Conservation (phyloP, 2,113 vertebrate genomes). For the Columba livia region DNA sequence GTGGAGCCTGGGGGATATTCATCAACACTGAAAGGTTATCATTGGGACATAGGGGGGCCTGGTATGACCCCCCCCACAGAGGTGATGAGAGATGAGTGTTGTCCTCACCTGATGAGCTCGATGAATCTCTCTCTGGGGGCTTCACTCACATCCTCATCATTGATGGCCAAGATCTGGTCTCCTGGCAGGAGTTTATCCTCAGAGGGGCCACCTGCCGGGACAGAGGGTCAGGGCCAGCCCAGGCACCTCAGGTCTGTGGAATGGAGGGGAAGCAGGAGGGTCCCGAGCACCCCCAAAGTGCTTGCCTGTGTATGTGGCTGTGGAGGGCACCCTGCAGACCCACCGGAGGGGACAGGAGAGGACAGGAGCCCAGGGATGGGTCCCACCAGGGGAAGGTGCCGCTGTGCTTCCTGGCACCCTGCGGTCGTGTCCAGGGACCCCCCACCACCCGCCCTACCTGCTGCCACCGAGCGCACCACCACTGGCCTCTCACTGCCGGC, state of each 20-base stretch:
- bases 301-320: neutral
- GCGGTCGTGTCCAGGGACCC: rapidly evolving
- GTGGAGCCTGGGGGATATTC: neutral
- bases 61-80: neutral
- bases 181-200: slow-evolving; percentile 94
- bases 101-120: slow-evolving; percentile 92
- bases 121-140: slow-evolving; percentile 94
- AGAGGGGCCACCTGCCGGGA: slow-evolving; percentile 89
- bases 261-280: neutral
- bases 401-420: neutral
- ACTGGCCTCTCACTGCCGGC: slow-evolving; percentile 93
- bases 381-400: neutral
- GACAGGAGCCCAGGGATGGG: neutral
- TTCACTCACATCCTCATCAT: slow-evolving; percentile 94
- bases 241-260: neutral
- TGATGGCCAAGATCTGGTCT: slow-evolving; percentile 97
- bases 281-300: neutral
- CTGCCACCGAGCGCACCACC: slow-evolving; percentile 91
- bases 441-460: slow-evolving; percentile 74
- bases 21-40: neutral
- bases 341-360: neutral
- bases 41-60: neutral
- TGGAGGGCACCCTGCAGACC: neutral
- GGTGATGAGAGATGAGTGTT: neutral
- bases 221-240: slow-evolving; percentile 35